Evolutionary conservation across 2,113 vertebrate genomes (phyloP), one percentile per base, ranked within the genome.

Genomic region (Chascanopsetta lugubris): DNA sequence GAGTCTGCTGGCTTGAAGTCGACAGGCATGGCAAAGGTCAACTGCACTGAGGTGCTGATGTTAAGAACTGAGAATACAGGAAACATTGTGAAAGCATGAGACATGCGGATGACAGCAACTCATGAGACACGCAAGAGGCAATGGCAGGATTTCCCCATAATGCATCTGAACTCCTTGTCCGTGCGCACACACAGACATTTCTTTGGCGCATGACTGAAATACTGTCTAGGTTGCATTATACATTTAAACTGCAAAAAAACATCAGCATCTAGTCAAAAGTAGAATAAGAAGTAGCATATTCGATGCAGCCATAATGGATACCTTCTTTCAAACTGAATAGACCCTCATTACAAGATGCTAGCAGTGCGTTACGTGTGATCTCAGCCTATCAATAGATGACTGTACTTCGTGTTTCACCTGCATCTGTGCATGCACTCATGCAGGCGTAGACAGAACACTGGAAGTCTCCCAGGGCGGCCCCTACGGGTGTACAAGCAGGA

Each of bases 371-470:
- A 59, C 49, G 12, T 64, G 36, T 40, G 5, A 61, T 17, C 32
- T 32, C 17, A 2, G 21, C 8, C 24, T n/a, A 22, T 62, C 17
- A 30, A 48, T 3, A 6, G 18, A 59, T 5, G 32, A 24, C 27
- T 11, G 15, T 21, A 69, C 73, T 36, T 72, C 57, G 30, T 57
- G 40, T 55, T 85, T 85, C 83, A 99, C 96, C 96, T 93, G 96
- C 96, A 24, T 97, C 94, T 13, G 94, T 94, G 57, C 61, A 89
- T 12, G 87, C 87, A 4, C 77, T 82, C 93, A 96, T 93, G 77
- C 95, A 96, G 79, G 95, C 97, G 84, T 95, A 98, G 58, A 99
- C 97, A 0, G 97, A 95, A 68, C 96, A 95, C 77, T 99, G 97
- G 58, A 97, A 93, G 75, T 99, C 97, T 50, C 96, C 97, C 74